Base-by-base conservation (phyloP, 1,140 invertebrate genomes). In the Portunus trituberculatus region DNA sequence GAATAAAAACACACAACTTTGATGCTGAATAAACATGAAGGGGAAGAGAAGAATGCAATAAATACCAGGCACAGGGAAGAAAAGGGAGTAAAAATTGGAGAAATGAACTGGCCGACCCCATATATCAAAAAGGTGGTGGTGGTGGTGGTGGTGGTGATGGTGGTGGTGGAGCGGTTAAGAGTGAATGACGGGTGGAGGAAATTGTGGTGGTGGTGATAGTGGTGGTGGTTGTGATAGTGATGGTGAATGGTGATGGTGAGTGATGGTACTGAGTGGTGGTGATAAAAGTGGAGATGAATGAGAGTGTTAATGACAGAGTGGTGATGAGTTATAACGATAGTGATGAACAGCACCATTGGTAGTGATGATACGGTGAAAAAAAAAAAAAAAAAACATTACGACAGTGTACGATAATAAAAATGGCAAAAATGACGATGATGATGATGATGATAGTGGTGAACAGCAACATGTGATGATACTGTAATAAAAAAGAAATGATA, bases 41-140 rank as follows among this genome's bases (percentile, higher is more conserved):
- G 25, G 67, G 67, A n/a, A n/a, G 67, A n/a, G 67, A 76, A 76
- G 67, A 76, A 76, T 76, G 67, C 67, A 76, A 76, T 76, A 76
- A 76, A 76, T 76, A 76, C 67, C n/a, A n/a, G 67, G 20, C 20
- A 39, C 39, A 76, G 67, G 20, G 67, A 76, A 20, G 25, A 76
- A 76, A 76, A 20, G 67, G 67, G 20, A 76, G 6, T n/a, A 76
- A 76, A 76, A 39, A 48, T 8, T 25, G 25, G 88, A 89, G 88
- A 28, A 39, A 28, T 39, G 88, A 45, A 46, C 32, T 89, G 48
- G 7, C 39, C 87, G 20, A 76, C n/a, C 67, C 67, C 16, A 76
- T 76, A 76, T 76, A 76, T 76, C 67, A 76, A 76, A 39, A 20
- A 0, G 39, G 88, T 48, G 39, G 88, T 39, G 88, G 45, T 48